These are phyloP conservation scores for Halisarca cf. caerulea DNA, from an alignment of 37 sponge, comb jelly and placozoan species.

Conservation along the genomic window DNA sequence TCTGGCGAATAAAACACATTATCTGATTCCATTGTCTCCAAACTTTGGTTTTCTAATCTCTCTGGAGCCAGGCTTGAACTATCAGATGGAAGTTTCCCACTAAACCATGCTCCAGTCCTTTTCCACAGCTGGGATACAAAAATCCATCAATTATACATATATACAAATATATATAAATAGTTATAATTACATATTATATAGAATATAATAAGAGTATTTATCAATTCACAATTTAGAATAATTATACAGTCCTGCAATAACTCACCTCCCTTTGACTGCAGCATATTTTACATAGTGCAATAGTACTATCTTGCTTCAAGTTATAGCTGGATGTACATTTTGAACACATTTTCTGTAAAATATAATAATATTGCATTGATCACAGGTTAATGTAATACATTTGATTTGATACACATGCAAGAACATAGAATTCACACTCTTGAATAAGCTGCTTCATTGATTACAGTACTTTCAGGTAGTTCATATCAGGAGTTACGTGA, in stretches of 20 bases:
- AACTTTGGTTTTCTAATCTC: not conserved
- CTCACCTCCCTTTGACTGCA: constrained; percentile 11
- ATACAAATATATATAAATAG: not conserved
- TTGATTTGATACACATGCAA: no score
- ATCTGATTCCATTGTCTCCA: not conserved
- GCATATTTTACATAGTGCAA: constrained; percentile 7
- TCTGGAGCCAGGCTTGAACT: not conserved
- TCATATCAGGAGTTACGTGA: no score
- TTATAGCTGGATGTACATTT: not conserved
- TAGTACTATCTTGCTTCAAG: not conserved
- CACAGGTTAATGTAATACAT: not conserved
- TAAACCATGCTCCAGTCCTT: constrained; percentile 15
- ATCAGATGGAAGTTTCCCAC: not conserved
- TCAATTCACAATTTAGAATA: no score
- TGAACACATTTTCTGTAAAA: not conserved
- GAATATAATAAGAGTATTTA: no score
- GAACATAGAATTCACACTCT: no score
- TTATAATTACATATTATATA: not conserved
- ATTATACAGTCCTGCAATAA: no score
- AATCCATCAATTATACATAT: no score
- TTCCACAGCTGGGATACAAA: constrained; percentile 26
- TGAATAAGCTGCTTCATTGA: no score
- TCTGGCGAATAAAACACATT: not conserved
- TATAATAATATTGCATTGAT: not conserved
- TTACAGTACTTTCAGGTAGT: no score